These are phyloP conservation scores for Anagyrus pseudococci DNA, from an alignment of 2,888 invertebrate species.

Conservation along the genomic window DNA sequence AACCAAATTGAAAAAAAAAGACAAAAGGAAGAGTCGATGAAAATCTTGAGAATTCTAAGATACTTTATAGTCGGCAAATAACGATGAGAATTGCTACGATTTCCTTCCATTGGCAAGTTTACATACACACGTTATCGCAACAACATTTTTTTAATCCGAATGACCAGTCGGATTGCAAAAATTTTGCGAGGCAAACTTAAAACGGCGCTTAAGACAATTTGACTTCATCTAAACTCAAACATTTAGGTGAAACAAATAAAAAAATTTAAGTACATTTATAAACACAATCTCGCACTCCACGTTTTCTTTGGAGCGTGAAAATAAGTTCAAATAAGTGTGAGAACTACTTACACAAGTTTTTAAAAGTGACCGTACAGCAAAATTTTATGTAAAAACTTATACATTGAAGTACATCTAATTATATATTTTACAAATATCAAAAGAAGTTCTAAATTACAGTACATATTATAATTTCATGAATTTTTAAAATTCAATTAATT, in stretches of 20 bases:
- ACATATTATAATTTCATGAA: conserved; percentile 14
- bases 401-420: conserved; percentile 31
- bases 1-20: conserved; percentile 25
- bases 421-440: conserved; percentile 35
- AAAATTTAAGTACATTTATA: conserved; percentile 41
- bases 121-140: conserved; percentile 37
- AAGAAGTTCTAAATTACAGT: conserved; percentile 26
- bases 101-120: conserved; percentile 36
- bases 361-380: conserved; percentile 34
- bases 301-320: conserved; percentile 35
- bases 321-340: conserved; percentile 32
- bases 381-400: conserved; percentile 33
- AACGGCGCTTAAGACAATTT: conserved; percentile 46
- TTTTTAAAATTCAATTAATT: conserved; percentile 25
- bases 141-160: conserved; percentile 43
- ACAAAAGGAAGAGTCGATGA: conserved; percentile 18
- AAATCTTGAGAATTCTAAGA: conserved; percentile 24
- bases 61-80: conserved; percentile 16
- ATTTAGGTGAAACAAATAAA: conserved; percentile 61
- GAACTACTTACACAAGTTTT: conserved; percentile 35
- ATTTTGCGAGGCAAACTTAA: conserved; percentile 44
- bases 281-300: conserved; percentile 34
- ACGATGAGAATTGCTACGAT: conserved; percentile 36
- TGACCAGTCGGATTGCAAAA: conserved; percentile 50
- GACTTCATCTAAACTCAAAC: conserved; percentile 59